Conservation (phyloP, 2,113 vertebrate genomes). For the Progne subis region DNA sequence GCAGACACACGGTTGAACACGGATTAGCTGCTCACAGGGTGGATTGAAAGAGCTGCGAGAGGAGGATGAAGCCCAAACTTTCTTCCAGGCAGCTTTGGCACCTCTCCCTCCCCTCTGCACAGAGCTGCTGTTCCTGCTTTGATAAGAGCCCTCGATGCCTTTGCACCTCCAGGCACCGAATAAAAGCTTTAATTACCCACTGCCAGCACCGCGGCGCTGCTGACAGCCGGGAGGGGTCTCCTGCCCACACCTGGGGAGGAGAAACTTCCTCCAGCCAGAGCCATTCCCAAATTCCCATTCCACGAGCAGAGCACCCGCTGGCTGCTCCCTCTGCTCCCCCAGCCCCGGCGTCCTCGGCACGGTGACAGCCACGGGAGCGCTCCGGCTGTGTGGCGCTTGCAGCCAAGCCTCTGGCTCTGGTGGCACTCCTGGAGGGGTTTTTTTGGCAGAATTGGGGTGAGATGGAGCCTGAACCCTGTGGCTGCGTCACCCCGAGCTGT, state of each 20-base stretch:
- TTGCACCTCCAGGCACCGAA: neutral
- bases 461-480: neutral
- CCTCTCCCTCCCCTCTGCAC: neutral
- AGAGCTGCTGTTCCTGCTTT: constrained; percentile 4
- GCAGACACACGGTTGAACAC: accelerated
- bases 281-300: accelerated
- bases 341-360: accelerated
- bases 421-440: neutral
- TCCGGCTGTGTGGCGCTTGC: accelerated
- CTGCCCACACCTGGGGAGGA: neutral
- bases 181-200: constrained; percentile 63
- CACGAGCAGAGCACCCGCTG: accelerated
- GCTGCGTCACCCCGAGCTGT: neutral
- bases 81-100: neutral
- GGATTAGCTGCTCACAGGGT: neutral
- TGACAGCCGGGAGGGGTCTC: neutral
- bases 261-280: neutral
- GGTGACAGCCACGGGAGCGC: neutral
- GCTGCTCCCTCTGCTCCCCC: neutral
- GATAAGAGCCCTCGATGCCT: constrained; percentile 42
- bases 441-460: accelerated
- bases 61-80: neutral
- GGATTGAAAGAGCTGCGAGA: neutral
- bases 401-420: neutral
- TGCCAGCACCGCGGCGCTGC: neutral